Percentiles rank a stretch among this genome's conserved stretches.
Evolutionary conservation across 1,140 invertebrate species (phyloP).

Genomic region (Eupristina koningsbergeri): DNA sequence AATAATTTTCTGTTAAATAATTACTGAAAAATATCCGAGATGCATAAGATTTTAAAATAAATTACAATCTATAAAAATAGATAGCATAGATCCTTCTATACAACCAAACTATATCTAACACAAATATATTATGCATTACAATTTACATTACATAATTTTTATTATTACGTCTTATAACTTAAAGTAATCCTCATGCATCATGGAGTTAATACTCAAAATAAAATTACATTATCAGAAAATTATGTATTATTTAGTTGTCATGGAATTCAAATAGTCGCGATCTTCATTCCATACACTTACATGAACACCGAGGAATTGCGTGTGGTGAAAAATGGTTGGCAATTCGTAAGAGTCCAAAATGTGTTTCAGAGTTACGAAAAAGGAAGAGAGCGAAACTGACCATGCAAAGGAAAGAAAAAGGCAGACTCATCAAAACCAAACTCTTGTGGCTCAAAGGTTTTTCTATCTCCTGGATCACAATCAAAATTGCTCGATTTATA

Average conservation of each 20-base stretch:
- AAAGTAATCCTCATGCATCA: not conserved
- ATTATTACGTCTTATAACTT: constrained; percentile 9
- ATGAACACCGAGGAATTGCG: constrained; percentile 15
- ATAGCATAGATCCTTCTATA: not conserved
- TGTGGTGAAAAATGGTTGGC: constrained; percentile 11
- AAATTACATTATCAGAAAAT: not conserved
- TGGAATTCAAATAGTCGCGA: constrained; percentile 1
- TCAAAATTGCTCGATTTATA: constrained; percentile 9
- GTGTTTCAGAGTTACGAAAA: constrained; percentile 15
- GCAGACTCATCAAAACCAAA: not conserved
- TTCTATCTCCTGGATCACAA: not conserved
- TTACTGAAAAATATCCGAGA: not conserved
- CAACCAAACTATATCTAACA: not conserved
- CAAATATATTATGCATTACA: constrained; percentile 1
- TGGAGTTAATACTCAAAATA: constrained; percentile 1
- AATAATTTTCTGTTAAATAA: not conserved
- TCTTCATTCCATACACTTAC: not conserved
- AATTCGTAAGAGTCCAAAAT: not conserved
- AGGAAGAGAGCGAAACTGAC: not conserved
- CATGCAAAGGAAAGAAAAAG: not conserved
- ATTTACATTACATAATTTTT: not conserved
- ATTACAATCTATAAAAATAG: not conserved
- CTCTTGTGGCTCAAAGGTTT: not conserved
- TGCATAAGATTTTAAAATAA: not conserved
- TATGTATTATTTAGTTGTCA: not conserved